Base-by-base conservation (phyloP, 2,888 invertebrate genomes). In the Drosophila nr. fundita region DNA sequence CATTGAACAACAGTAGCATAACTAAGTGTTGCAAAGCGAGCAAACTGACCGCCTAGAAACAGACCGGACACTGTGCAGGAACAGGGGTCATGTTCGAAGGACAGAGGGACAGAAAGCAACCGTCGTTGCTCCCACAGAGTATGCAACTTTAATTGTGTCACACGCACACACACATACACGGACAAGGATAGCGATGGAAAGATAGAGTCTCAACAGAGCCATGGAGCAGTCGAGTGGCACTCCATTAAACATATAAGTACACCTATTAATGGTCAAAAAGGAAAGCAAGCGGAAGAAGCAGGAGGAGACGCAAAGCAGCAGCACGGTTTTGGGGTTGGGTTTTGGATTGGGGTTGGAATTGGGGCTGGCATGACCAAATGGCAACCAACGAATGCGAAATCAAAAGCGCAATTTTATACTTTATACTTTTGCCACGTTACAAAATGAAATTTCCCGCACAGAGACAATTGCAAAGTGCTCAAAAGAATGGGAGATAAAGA, bases 261-360 rank as follows among this genome's bases (percentile, higher is more conserved):
- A 89, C 89, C 85, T 90, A 86, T 90, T 90, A 90, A 86, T 90
- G 90, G 90, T 86, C 85, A 89, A 75, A 88, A 88, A 65, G 90
- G 83, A 90, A 82, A 74, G 60, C 79, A 81, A 71, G 73, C 52
- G 24, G 27, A 40, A 38, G 24, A 29, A 38, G 27, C 27, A n/a
- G 27, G n/a, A 3, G 48, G 15, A 59, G 29, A 54, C 48, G 27
- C 27, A 24, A n/a, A 30, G 11, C 13, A 29, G 30, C 0, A 34
- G 29, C 10, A 27, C 7, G 4, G 36, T 2, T 21, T 45, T 21
- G 45, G 32, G 11, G 27, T 36, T 27, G 21, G 27, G 11, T 40
- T 13, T n/a, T 10, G 6, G 38, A 27, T 18, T 10, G 24, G 18
- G 36, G 55, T 24, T 21, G 0, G 7, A 4, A 15, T 15, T 21